These are phyloP conservation scores for Agapostemon virescens DNA, from an alignment of 2,888 invertebrate species.

Conservation along the genomic window DNA sequence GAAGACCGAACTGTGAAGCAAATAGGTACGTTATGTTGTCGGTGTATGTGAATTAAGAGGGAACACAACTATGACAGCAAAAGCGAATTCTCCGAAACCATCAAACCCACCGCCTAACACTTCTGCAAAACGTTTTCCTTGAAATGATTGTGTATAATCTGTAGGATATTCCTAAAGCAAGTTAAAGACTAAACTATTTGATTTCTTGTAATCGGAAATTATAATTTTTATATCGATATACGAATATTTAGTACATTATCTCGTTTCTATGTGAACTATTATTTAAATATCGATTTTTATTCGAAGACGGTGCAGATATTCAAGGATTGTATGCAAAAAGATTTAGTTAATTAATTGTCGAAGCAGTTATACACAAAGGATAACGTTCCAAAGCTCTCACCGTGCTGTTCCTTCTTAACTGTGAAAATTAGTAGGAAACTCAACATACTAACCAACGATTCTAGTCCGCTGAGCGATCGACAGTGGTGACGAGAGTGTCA, in stretches of 20 bases:
- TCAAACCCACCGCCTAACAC: background rate
- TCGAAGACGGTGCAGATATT: no score
- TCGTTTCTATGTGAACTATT: background rate
- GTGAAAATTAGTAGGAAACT: background rate
- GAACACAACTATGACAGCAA: background rate
- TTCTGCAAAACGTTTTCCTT: background rate
- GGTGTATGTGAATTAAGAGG: conserved; percentile 12
- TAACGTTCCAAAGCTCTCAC: background rate
- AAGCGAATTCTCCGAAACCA: background rate
- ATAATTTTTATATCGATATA: background rate
- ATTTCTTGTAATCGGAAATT: background rate
- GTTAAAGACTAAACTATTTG: no score
- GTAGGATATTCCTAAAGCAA: background rate
- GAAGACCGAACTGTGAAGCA: conserved; percentile 6
- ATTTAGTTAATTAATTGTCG: background rate
- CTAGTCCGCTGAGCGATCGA: conserved; percentile 15
- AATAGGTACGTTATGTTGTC: conserved; percentile 9
- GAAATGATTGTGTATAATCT: background rate
- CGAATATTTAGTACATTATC: no score
- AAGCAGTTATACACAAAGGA: background rate
- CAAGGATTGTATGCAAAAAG: no score
- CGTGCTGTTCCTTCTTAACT: background rate
- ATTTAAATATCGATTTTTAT: background rate
- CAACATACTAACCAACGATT: background rate
- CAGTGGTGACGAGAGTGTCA: conserved; percentile 15